Percentiles rank a stretch among this genome's conserved stretches.
Evolutionary conservation across 2,888 invertebrate genomes (phyloP).

Genomic region (Tortrix viridana): DNA sequence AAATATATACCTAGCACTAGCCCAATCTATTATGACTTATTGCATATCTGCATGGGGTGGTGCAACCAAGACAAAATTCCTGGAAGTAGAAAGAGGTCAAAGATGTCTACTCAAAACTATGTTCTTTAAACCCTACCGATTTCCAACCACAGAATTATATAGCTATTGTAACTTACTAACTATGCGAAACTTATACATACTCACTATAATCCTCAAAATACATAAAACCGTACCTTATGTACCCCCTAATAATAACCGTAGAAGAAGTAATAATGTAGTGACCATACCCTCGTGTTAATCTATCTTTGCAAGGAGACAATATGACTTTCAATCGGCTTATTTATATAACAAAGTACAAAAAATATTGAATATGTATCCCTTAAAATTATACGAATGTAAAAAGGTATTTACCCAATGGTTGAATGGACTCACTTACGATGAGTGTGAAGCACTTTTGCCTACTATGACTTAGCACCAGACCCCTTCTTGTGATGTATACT

Average conservation of each 20-base stretch:
- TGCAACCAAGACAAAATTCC: not conserved
- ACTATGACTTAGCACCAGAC: no score
- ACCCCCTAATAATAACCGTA: not conserved
- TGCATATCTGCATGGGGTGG: not conserved
- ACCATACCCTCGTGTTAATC: not conserved
- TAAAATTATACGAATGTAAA: not conserved
- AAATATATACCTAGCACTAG: not conserved
- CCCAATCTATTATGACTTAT: not conserved
- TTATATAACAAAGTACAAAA: slow-evolving; percentile 3
- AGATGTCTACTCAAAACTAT: not conserved
- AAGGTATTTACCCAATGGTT: not conserved
- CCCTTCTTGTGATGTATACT: no score
- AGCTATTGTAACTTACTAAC: no score
- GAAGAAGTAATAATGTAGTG: not conserved
- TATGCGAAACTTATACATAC: slow-evolving; percentile 12
- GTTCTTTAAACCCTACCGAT: no score
- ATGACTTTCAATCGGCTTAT: not conserved
- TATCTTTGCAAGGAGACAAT: not conserved
- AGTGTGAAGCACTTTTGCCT: not conserved
- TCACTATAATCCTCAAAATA: not conserved
- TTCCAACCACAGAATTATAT: not conserved
- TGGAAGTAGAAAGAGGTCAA: no score
- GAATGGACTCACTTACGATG: not conserved
- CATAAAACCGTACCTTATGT: not conserved
- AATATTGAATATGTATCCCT: not conserved